Base-by-base conservation (phyloP, 2,113 vertebrate species). In the Potamarius usumacintae region DNA sequence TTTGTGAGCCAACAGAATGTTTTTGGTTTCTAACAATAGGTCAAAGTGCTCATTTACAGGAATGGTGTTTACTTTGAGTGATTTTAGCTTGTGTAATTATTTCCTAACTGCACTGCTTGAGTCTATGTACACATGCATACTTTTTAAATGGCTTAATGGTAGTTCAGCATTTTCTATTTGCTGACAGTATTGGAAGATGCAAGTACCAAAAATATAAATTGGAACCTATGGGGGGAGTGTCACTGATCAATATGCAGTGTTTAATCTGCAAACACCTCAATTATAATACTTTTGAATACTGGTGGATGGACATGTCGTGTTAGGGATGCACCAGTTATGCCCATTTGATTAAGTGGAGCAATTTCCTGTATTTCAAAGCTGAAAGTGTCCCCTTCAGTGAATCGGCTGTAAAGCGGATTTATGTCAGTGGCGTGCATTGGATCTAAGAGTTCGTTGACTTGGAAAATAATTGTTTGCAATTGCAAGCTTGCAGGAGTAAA, bases 381-480 rank as follows among this genome's bases (percentile, higher is more conserved):
- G 12, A 57, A 83, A 53, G 55, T 52, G 25, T n/a, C 55, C 11
- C 30, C 58, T 67, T 71, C 22, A 77, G 20, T 9, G 12, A 7
- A 10, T 72, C 25, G 55, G 53, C 65, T 48, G 53, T 63, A 25
- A 53, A 57, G 17, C 1, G 34, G 34, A 55, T 76, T 79, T 57
- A 50, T 67, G 72, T 65, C 11, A 58, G 53, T 83, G 69, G 58
- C 17, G 48, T 25, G n/a, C 25, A 25, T 63, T 71, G 30, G 76
- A 9, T 4, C 53, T 79, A 53, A 53, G n/a, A 69, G 22, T 63
- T 81, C 78, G 84, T 53, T 84, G 53, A 63, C 80, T 84, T 63
- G 57, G 50, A 85, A 84, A 83, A 60, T 84, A 58, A 79, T 84
- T 63, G 52, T 84, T 87, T 67, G 48, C 17, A 58, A 71, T 84